These are phyloP conservation scores for Carlito syrichta DNA, from an alignment of 2,113 vertebrate species.

Conservation along the genomic window DNA sequence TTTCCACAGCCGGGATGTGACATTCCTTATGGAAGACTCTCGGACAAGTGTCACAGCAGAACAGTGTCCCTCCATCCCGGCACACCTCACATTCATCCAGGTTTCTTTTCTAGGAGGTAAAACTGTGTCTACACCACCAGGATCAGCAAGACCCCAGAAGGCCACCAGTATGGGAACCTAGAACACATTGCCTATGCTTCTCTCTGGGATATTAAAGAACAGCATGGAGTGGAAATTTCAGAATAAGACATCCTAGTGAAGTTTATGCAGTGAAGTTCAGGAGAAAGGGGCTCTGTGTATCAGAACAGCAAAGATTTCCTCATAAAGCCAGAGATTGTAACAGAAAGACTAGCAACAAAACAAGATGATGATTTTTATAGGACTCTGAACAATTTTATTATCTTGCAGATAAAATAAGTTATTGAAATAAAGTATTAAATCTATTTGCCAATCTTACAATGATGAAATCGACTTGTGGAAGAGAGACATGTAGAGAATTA, in stretches of 20 bases:
- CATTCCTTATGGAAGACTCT: slow-evolving; percentile 90
- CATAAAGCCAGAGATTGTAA: neutral
- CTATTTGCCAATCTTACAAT: neutral
- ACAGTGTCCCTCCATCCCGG: slow-evolving; percentile 86
- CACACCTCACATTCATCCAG: slow-evolving; percentile 90
- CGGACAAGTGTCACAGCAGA: slow-evolving; percentile 94
- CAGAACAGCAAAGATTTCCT: neutral
- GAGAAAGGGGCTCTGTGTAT: neutral
- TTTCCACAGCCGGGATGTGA: slow-evolving; percentile 85
- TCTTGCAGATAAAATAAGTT: neutral
- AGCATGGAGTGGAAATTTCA: neutral
- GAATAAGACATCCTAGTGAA: neutral
- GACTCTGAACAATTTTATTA: neutral
- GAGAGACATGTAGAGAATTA: neutral
- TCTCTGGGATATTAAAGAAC: neutral
- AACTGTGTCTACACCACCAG: neutral
- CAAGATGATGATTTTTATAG: neutral
- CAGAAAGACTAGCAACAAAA: neutral
- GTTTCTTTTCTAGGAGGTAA: slow-evolving; percentile 73
- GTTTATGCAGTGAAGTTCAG: neutral
- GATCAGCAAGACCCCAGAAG: neutral
- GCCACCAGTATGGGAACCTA: neutral
- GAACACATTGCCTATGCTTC: neutral
- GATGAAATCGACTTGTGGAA: neutral
- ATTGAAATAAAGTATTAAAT: neutral